Conservation (phyloP, 2,888 invertebrate genomes). For the Rotaria socialis region DNA sequence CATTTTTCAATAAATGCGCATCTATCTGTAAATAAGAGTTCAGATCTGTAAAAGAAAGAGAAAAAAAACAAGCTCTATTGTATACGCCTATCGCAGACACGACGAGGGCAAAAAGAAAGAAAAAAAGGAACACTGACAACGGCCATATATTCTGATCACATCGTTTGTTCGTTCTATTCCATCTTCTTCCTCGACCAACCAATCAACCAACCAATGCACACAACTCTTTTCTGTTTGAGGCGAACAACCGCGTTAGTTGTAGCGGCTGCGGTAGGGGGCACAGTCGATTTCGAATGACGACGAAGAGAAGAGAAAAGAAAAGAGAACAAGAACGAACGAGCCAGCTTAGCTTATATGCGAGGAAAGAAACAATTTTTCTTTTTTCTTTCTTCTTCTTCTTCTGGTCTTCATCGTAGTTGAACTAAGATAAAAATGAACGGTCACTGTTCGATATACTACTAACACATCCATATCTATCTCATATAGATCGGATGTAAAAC, state of each 20-base stretch:
- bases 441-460: background rate
- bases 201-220: background rate
- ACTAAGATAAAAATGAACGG: slow-evolving; percentile 13
- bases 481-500: background rate
- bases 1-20: background rate
- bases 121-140: slow-evolving; percentile 19
- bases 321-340: background rate
- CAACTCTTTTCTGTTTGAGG: background rate
- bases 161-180: slow-evolving; percentile 21
- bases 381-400: background rate
- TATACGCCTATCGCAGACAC: background rate
- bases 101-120: background rate
- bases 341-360: background rate
- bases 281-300: background rate
- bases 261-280: background rate
- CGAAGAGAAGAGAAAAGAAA: background rate
- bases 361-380: background rate
- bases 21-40: background rate
- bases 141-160: background rate
- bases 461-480: background rate
- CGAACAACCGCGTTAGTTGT: background rate
- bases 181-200: background rate
- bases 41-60: background rate
- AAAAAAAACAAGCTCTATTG: background rate
- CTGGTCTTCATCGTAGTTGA: background rate